Percentiles rank a stretch among this genome's conserved stretches.
Evolutionary conservation across 2,888 invertebrate genomes (phyloP).

Genomic region (Cepaea hortensis): DNA sequence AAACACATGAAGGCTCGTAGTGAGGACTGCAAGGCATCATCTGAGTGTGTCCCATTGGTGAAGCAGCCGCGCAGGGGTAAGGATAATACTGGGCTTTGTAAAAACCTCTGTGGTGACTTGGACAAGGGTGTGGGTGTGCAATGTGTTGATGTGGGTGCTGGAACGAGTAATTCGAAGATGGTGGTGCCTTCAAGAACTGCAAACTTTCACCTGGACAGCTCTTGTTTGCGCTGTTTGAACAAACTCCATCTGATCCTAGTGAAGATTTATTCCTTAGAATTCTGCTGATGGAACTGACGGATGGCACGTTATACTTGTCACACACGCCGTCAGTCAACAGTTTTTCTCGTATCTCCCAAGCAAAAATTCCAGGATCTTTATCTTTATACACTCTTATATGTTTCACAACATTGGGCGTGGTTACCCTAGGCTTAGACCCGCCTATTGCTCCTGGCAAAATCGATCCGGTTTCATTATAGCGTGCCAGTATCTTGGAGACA

Average conservation of each 20-base stretch:
- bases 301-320: conserved; percentile 98
- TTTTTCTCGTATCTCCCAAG: conserved; percentile 97
- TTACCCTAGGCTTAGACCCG: conserved; percentile 95
- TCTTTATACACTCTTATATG: conserved; percentile 94
- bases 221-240: not conserved
- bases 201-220: conserved; percentile 16
- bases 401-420: conserved; percentile 91
- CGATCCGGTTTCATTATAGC: conserved; percentile 86
- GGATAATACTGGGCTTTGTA: conserved; percentile 68
- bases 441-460: conserved; percentile 96
- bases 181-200: conserved; percentile 37
- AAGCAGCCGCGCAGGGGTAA: conserved; percentile 65
- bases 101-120: conserved; percentile 54
- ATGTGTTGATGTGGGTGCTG: not conserved
- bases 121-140: not conserved
- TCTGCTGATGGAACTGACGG: conserved; percentile 95
- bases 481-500: conserved; percentile 94
- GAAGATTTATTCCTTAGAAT: conserved; percentile 95
- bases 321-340: conserved; percentile 94
- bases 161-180: conserved; percentile 5
- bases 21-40: not conserved
- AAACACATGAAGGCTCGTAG: not conserved
- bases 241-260: conserved; percentile 54
- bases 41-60: conserved; percentile 18
- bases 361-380: conserved; percentile 96